Evolutionary conservation across 2,113 vertebrate species (phyloP), one percentile per base, ranked within the genome.

Genomic region (Sarotherodon lohbergeri): DNA sequence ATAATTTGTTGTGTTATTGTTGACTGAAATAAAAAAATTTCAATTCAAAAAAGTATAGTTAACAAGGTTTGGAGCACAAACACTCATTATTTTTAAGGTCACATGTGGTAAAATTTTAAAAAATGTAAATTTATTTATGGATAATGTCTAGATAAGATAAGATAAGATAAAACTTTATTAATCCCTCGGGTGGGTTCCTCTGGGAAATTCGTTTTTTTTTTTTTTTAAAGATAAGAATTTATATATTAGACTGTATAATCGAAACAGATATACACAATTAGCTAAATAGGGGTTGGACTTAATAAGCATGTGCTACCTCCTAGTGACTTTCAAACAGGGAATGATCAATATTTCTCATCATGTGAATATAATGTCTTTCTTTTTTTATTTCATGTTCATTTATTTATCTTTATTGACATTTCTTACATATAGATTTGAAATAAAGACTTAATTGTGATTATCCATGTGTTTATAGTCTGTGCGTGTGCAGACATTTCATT

Each of bases 101-200:
- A 59, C 7, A 16, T 2, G 1, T 59, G 7, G 56, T 59, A 59
- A 59, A 55, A 22, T 2, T 0, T 22, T 22, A 29, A 19, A 5
- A 29, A 3, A 1, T 0, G 12, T 59, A 59, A 3, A 59, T 29
- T 1, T 59, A 59, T 17, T 59, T 59, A 17, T 59, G 56, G 57
- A 32, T 59, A 2, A 59, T 59, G 24, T 59, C 27, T 59, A 32
- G 27, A 27, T 27, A 27, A 27, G 27, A 27, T 27, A 27, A 27
- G 27, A 27, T 27, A 27, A 27, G 27, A 27, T 27, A 27, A 27
- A 27, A 27, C 3, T 27, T 27, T 27, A 27, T 27, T 27, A 27
- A 27, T 27, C 27, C 27, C 27, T 27, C 27, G 27, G 27, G 27
- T 27, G 27, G 27, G 4, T 27, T 27, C 27, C 27, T 27, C 27